Percentiles rank a stretch among this genome's conserved stretches.
phyloP scores from a whole-genome alignment of 1,140 invertebrate species.

The Piezodorus guildinii region DNA sequence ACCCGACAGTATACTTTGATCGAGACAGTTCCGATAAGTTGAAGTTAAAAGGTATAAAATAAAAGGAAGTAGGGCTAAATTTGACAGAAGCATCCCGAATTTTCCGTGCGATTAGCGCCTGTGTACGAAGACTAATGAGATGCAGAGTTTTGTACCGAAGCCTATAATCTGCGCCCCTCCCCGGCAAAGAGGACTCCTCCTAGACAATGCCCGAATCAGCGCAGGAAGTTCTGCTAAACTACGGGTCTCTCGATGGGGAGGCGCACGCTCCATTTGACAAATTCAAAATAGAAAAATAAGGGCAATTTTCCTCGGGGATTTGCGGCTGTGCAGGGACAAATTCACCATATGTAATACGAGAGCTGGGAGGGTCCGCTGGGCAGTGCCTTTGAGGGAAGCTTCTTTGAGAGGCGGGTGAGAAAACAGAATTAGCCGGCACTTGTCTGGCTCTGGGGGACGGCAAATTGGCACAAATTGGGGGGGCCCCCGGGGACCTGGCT shows the following conservation, averaged over 20 bases:
- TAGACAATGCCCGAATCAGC: slow-evolving; percentile 7
- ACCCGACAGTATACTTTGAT: no score
- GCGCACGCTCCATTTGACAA: slow-evolving; percentile 10
- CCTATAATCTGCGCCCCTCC: not conserved
- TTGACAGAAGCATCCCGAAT: no score
- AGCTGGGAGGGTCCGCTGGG: not conserved
- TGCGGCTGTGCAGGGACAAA: not conserved
- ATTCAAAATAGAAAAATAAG: slow-evolving; percentile 15
- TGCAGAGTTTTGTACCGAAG: not conserved
- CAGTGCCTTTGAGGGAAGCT: not conserved
- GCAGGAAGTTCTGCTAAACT: not conserved
- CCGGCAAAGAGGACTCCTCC: not conserved
- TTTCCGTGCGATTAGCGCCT: no score
- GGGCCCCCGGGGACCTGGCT: not conserved
- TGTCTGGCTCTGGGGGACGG: slow-evolving; percentile 1
- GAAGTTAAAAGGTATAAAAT: no score
- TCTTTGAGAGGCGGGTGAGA: slow-evolving; percentile 7
- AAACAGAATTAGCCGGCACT: slow-evolving; percentile 15
- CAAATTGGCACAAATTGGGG: slow-evolving; percentile 14
- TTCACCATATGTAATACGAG: slow-evolving; percentile 3
- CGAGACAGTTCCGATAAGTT: no score
- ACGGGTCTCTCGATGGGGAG: not conserved
- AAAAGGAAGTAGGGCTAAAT: no score
- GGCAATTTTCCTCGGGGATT: slow-evolving; percentile 2
- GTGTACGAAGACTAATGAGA: no score